Base-by-base conservation (phyloP, 2,113 vertebrate species). In the Heliornis fulica region DNA sequence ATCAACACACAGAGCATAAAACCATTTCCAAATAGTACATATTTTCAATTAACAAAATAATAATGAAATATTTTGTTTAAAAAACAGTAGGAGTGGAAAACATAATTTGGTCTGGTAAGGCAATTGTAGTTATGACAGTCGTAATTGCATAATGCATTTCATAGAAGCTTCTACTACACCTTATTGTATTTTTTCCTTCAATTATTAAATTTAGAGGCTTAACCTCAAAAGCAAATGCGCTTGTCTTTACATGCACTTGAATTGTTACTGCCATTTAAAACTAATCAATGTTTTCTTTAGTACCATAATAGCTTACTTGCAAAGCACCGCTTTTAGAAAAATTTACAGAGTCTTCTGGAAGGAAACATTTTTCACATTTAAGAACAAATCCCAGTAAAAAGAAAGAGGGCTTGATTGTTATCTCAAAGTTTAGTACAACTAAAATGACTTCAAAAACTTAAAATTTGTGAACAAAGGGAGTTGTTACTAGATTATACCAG, bases 251-350 rank as follows among this genome's bases (percentile, higher is more conserved):
- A 93, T 71, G 69, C 48, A 78, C 79, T 94, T 95, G 97, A 97
- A 94, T 94, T 97, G 96, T 97, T 92, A 92, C 91, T 45, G 92
- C 93, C 82, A 96, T 97, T 97, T 96, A 95, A 91, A 96, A 92
- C 92, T 93, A 96, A 97, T 97, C 97, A 97, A 97, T 97, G 95
- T 87, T 96, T 97, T 96, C 91, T 97, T 97, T 93, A 97, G 94
- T 93, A 80, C 91, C 89, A 95, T 96, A 96, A 97, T 96, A 97
- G 93, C 94, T 94, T 97, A 96, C 94, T 97, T 97, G 92, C 93
- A 96, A 97, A 97, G 90, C 72, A 90, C 78, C 76, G 93, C 90
- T 93, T 95, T 79, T 77, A 94, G 92, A 92, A 89, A 96, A 84
- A 97, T 94, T 94, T 96, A 90, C 79, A 74, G 0, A 0, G 48